phyloP scores from a whole-genome alignment of 2,797 vertebrate genomes.

The Pseudochirops cupreus region DNA sequence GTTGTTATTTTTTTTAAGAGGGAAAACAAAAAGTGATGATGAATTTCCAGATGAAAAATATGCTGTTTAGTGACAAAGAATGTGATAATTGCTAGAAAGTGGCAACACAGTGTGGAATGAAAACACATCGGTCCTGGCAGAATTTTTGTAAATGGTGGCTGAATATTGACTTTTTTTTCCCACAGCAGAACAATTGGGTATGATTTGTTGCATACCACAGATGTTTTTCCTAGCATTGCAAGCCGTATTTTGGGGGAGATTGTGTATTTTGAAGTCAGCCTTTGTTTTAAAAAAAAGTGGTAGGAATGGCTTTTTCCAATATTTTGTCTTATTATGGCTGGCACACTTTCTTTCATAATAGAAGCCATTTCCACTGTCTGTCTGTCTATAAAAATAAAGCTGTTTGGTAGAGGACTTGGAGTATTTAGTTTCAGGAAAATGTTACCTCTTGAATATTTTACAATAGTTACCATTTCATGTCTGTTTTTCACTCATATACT shows the following conservation, averaged over 20 bases:
- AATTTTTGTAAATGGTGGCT: conserved; percentile 41
- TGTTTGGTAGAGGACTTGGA: conserved; percentile 27
- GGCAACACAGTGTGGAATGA: not conserved
- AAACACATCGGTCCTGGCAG: conserved; percentile 12
- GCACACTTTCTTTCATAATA: conserved; percentile 49
- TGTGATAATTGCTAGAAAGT: conserved; percentile 52
- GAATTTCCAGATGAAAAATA: conserved; percentile 19
- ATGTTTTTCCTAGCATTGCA: conserved; percentile 26
- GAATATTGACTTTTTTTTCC: conserved; percentile 41
- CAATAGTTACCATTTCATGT: conserved; percentile 25
- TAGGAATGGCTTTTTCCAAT: conserved; percentile 39
- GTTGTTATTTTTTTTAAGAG: conserved; percentile 19
- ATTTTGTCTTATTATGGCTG: conserved; percentile 42
- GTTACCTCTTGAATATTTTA: conserved; percentile 48
- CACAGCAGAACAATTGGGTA: conserved; percentile 15
- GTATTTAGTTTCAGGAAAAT: conserved; percentile 47
- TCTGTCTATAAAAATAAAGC: conserved; percentile 42
- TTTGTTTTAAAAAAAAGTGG: conserved; percentile 38
- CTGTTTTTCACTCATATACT: conserved; percentile 4
- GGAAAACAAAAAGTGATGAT: conserved; percentile 19
- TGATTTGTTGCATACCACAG: conserved; percentile 35
- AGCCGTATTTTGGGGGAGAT: not conserved
- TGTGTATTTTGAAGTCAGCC: conserved; percentile 19
- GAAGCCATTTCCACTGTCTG: conserved; percentile 44
- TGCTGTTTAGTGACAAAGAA: not conserved